Base-by-base conservation (phyloP, 23 tunicate species). In the Aplidium turbinatum region DNA sequence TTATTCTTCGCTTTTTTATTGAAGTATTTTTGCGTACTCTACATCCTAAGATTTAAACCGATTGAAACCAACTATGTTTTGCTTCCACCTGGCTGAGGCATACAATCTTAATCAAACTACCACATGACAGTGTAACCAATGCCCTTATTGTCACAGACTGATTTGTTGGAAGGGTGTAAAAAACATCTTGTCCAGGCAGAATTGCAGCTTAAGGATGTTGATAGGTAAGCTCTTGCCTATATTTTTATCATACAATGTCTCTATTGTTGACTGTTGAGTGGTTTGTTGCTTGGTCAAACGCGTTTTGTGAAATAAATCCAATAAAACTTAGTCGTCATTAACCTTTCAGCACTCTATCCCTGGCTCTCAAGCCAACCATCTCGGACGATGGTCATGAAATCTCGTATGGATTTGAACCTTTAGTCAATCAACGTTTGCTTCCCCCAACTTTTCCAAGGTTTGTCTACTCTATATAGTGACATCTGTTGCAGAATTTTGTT, bases 381-480 rank as follows among this genome's bases (percentile, higher is more conserved):
- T 68, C 77, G 5, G 70, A 70, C n/a, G 89, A 89, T 57, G 89
- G 89, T 35, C 89, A 89, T 65, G 77, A 67, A 34, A 39, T 82
- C 0, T 52, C 63, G 29, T 34, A 56, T 58, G 90, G 91, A 2
- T 91, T 91, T 60, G 97, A 91, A 57, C 97, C 97, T 0, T 47
- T 91, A 24, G 78, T 91, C 36, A 91, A 91, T 56, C 97, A 91
- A 58, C 73, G 84, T 7, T 45, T 91, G 6, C 68, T 91, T 13
- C 97, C 97, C 16, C 91, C 97, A 11, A 91, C 97, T 1, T 91
- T 91, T 66, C 97, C 97, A 19, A n/a, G 78, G 19, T 51, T 57
- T 65, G 3, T 31, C 31, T 60, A 26, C n/a, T 27, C 31, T 60
- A 42, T 42, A 42, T 42, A 42, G 13, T 42, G 11, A 9, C 50